Evolutionary conservation across 2,797 vertebrate genomes (phyloP).

Genomic region (Pangasius mekongensis): DNA sequence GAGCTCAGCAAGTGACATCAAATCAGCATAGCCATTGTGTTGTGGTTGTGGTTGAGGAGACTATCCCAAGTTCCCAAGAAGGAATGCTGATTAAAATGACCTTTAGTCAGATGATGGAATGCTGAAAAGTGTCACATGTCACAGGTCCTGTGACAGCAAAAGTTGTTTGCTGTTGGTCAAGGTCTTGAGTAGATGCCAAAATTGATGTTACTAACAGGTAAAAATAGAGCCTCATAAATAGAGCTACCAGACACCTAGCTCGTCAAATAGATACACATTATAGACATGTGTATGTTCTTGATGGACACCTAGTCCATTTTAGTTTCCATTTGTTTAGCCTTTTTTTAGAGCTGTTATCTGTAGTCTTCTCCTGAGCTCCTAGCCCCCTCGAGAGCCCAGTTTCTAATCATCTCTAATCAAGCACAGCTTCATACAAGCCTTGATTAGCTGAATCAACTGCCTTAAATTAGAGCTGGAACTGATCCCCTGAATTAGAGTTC

Average conservation of each 20-base stretch:
- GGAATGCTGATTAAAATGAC: not conserved
- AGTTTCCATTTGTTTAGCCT: not conserved
- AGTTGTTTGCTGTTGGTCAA: not conserved
- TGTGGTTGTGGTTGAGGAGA: not conserved
- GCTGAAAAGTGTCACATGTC: not conserved
- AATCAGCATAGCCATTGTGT: not conserved
- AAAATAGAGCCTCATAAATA: not conserved
- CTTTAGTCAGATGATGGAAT: not conserved
- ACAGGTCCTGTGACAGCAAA: not conserved
- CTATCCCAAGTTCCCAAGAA: not conserved
- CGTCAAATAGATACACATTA: not conserved
- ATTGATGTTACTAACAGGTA: not conserved
- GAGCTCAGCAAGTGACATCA: not conserved
- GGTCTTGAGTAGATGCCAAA: not conserved
- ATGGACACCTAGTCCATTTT: not conserved
- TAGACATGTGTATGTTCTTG: not conserved
- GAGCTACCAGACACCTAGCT: not conserved
- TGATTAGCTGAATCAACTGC: not conserved
- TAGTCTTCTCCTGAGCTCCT: not conserved
- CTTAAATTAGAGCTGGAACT: not conserved
- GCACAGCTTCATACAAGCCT: not conserved
- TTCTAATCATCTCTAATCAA: constrained; percentile 3
- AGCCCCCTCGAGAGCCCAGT: not conserved
- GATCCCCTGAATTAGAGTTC: not conserved
- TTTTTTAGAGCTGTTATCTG: not conserved